phyloP scores from a whole-genome alignment of 2,113 vertebrate species.

The Neoarius graeffei region DNA sequence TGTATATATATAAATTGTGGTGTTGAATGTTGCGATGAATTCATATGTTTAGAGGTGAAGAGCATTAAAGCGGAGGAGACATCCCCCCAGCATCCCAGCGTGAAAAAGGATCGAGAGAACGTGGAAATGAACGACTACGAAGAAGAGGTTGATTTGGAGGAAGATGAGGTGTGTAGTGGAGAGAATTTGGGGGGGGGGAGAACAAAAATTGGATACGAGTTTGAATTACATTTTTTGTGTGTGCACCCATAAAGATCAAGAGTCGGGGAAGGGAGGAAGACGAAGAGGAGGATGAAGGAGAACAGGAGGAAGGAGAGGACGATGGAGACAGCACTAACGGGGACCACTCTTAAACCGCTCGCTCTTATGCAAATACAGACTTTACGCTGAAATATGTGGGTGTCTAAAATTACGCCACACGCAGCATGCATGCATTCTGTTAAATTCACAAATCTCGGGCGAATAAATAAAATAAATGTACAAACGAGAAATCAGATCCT shows the following conservation, averaged over 20 bases:
- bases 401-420: not conserved
- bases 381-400: conserved; percentile 4
- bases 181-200: conserved; percentile 70
- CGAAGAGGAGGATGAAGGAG: conserved; percentile 48
- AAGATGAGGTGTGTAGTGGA: conserved; percentile 69
- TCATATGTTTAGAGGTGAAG: conserved; percentile 70
- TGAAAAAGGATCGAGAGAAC: conserved; percentile 76
- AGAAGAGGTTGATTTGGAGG: conserved; percentile 83
- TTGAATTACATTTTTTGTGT: not conserved
- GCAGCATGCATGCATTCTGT: conserved; percentile 31
- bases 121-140: conserved; percentile 79
- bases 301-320: conserved; percentile 53
- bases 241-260: conserved; percentile 27
- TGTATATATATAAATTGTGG: too few species aligned
- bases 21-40: not conserved
- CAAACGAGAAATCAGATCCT: conserved; percentile 1
- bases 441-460: not conserved
- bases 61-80: conserved; percentile 76
- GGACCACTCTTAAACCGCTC: conserved; percentile 42
- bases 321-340: conserved; percentile 52
- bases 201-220: not conserved
- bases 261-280: conserved; percentile 49
- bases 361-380: conserved; percentile 4
- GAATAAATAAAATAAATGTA: not conserved
- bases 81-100: conserved; percentile 66